These are phyloP conservation scores for Lophius americanus DNA, from an alignment of 2,797 vertebrate species.

Conservation along the genomic window DNA sequence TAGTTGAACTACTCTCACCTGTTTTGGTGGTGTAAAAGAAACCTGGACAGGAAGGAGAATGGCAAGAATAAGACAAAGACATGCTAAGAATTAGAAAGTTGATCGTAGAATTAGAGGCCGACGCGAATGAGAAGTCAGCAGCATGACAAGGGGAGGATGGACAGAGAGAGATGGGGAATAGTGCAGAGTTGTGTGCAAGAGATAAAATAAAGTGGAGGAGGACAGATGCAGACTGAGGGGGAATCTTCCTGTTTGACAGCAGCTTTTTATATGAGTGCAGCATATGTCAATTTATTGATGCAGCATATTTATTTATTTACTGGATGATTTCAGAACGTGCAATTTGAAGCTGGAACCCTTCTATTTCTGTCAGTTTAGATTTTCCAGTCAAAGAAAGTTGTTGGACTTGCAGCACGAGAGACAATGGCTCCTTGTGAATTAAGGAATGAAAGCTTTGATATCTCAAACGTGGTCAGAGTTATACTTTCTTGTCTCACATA, in stretches of 20 bases:
- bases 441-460: not conserved
- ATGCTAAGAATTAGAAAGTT: constrained; percentile 2
- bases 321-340: constrained; percentile 8
- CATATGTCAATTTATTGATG: not conserved
- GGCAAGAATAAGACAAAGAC: constrained; percentile 35
- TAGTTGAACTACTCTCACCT: too few relatives aligned
- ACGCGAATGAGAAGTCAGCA: constrained; percentile 28
- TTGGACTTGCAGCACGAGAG: too few relatives aligned
- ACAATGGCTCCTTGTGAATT: too few relatives aligned
- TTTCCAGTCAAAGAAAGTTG: not conserved
- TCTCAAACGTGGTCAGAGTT: not conserved
- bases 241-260: constrained; percentile 7
- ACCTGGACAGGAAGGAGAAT: constrained; percentile 17
- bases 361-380: not conserved
- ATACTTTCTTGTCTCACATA: not conserved
- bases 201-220: constrained; percentile 31
- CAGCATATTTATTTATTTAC: not conserved
- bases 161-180: constrained; percentile 16
- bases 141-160: constrained; percentile 31
- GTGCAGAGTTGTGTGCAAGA: constrained; percentile 21
- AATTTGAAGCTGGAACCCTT: constrained; percentile 7
- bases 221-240: constrained; percentile 17
- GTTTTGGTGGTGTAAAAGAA: not conserved
- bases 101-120: constrained; percentile 19
- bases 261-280: not conserved